Conservation (phyloP, 2,797 vertebrate genomes). For the Gallirallus australis region DNA sequence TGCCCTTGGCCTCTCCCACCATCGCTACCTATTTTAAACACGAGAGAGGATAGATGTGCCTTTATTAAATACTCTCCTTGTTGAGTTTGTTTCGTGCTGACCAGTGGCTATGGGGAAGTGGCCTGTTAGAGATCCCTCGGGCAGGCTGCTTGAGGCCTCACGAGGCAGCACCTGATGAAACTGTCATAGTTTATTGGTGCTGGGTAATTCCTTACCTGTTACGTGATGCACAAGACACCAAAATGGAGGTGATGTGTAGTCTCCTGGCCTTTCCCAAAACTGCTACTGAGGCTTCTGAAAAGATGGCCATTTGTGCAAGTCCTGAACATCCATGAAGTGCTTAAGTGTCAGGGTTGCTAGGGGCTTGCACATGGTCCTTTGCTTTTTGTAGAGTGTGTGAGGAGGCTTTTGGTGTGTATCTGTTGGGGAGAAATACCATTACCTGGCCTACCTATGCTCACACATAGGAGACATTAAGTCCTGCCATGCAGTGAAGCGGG, state of each 20-base stretch:
- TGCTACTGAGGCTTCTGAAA: neutral
- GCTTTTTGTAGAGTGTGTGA: neutral
- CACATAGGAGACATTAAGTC: neutral
- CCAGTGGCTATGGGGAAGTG: neutral
- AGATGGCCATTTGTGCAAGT: neutral
- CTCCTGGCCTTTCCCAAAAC: neutral
- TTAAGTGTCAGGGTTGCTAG: neutral
- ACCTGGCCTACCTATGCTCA: neutral
- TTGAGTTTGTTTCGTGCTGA: neutral
- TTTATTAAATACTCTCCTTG: neutral
- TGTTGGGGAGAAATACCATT: neutral
- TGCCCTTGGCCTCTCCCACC: neutral
- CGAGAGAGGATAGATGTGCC: neutral
- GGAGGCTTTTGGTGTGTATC: neutral
- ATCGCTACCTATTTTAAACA: neutral
- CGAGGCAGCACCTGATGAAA: neutral
- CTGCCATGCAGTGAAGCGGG: fast-evolving
- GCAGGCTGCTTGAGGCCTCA: neutral
- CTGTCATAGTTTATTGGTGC: neutral
- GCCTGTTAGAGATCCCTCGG: neutral
- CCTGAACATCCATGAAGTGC: fast-evolving
- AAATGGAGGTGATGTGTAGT: neutral
- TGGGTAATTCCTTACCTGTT: neutral
- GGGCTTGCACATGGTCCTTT: neutral
- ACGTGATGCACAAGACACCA: neutral